These are phyloP conservation scores for Mya arenaria DNA, from an alignment of 1,140 invertebrate genomes.

Conservation along the genomic window DNA sequence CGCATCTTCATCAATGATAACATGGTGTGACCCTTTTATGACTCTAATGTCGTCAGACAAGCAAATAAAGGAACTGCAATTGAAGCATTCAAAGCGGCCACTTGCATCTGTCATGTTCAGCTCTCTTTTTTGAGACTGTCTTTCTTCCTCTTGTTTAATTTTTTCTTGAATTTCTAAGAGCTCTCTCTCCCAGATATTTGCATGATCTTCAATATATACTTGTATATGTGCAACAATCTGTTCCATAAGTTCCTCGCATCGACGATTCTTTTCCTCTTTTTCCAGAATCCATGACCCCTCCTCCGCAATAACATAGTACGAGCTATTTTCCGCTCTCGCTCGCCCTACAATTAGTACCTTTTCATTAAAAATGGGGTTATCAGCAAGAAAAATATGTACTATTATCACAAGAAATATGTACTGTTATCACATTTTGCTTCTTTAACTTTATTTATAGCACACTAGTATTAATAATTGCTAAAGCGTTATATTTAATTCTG, in stretches of 20 bases:
- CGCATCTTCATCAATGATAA: constrained; percentile 4
- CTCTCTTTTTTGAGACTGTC: not conserved
- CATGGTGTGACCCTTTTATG: not conserved
- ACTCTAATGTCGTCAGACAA: not conserved
- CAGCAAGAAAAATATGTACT: no score
- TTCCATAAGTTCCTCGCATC: constrained; percentile 68
- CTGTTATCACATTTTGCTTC: no score
- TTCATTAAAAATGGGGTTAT: no score
- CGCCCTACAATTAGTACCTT: constrained; percentile 60
- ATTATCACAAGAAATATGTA: no score
- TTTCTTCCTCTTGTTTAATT: not conserved
- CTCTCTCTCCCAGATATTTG: constrained; percentile 32
- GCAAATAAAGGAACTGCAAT: constrained; percentile 16
- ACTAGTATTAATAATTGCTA: no score
- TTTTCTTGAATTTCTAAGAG: constrained; percentile 51
- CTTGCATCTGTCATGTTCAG: not conserved
- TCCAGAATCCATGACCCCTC: constrained; percentile 54
- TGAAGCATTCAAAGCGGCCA: not conserved
- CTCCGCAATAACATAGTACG: constrained; percentile 63
- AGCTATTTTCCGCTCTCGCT: constrained; percentile 65
- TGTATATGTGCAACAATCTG: constrained; percentile 54
- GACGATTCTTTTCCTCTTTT: constrained; percentile 68
- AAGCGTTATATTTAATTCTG: no score
- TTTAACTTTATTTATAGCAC: no score
- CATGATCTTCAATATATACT: constrained; percentile 32